Evolutionary conservation across 2,113 vertebrate species (phyloP), one percentile per base, ranked within the genome.

Genomic region (Oophaga pumilio): DNA sequence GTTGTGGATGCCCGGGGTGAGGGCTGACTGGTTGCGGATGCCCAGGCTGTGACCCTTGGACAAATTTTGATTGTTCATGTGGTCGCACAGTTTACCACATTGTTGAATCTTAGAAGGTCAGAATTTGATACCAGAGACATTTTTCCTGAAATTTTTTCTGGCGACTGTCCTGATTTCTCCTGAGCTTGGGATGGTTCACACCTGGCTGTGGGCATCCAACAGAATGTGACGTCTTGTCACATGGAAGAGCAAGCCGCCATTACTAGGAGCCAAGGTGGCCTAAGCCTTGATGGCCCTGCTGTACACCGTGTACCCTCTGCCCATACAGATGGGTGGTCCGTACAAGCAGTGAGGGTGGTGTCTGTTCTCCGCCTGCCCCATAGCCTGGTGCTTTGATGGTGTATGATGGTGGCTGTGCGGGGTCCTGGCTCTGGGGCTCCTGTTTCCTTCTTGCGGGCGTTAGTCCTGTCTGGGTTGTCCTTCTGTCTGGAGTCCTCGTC

Each of bases 401-500:
- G 10, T 66, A 5, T 66, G 64, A 8, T 66, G 20, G 64, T 11
- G 18, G 53, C 20, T 52, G 26, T 57, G 52, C 20, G 26, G 43
- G 14, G 68, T 73, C n/a, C 22, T 52, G 52, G 82, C 82, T 84
- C 6, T 56, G 73, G 52, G 53, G 13, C 62, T 85, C 56, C 69
- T 59, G 1, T 76, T n/a, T 85, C 69, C 22, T 53, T 49, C 22
- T 53, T 82, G 60, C 43, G 49, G 80, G 80, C 28, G 20, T 66
- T 82, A 10, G n/a, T 62, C 28, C 43, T 76, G 83, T 85, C 71
- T 76, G 83, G 83, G 59, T 85, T 74, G 26, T 60, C 74, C 59
- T 85, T 85, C 84, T 85, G 84, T 85, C 84, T 85, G 84, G 84
- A 24, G n/a, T n/a, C n/a, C 28, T 76, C 62, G 50, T 57, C 84